Evolutionary conservation across 2,113 vertebrate species (phyloP).

Genomic region (Carettochelys insculpta): DNA sequence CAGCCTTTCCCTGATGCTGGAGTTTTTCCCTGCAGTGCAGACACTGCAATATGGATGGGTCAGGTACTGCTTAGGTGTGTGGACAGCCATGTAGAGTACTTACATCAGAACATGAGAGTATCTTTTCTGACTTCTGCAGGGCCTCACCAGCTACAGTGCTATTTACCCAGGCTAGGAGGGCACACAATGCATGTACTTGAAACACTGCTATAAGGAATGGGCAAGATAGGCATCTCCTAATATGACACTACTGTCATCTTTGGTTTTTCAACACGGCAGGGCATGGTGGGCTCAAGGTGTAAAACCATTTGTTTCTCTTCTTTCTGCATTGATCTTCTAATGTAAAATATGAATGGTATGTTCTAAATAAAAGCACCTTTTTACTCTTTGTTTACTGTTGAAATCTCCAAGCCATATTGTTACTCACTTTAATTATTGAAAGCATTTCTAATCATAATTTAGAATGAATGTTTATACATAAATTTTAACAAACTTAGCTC

Average conservation of each 20-base stretch:
- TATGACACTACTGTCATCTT: background rate
- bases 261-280: constrained; percentile 28
- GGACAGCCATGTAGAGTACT: background rate
- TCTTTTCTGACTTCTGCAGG: background rate
- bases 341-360: background rate
- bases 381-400: constrained; percentile 25
- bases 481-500: too few species aligned
- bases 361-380: constrained; percentile 12
- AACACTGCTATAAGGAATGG: background rate
- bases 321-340: constrained; percentile 45
- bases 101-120: background rate
- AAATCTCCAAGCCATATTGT: constrained; percentile 29
- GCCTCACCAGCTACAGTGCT: background rate
- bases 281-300: background rate
- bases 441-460: constrained; percentile 1
- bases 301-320: constrained; percentile 29
- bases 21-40: background rate
- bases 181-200: background rate
- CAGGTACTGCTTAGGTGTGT: background rate
- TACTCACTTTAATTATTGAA: constrained; percentile 16
- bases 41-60: background rate
- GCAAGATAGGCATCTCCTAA: accelerated
- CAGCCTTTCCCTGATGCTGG: background rate
- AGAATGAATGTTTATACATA: too few species aligned
- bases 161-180: background rate